Conservation (phyloP, 2,888 invertebrate genomes). For the Palloptera scutellata region DNA sequence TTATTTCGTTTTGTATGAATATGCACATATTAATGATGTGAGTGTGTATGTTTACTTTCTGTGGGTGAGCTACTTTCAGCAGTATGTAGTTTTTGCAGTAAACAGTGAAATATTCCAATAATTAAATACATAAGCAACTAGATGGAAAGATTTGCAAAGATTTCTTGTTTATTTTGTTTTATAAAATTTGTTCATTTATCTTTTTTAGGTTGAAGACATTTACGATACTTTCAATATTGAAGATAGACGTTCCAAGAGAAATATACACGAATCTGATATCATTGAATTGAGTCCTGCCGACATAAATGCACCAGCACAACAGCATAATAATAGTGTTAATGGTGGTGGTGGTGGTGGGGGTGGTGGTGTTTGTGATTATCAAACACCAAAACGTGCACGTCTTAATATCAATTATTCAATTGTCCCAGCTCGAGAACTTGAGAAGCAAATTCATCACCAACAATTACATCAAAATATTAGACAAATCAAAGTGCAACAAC, state of each 20-base stretch:
- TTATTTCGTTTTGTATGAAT: background rate
- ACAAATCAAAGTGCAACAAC: constrained; percentile 37
- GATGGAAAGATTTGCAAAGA: too few relatives aligned
- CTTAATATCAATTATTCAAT: constrained; percentile 64
- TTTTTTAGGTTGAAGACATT: constrained; percentile 70
- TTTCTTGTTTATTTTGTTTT: too few relatives aligned
- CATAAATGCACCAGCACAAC: constrained; percentile 66
- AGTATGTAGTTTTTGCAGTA: too few relatives aligned
- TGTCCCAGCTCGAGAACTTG: constrained; percentile 64
- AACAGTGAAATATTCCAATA: too few relatives aligned
- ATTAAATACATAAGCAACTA: too few relatives aligned
- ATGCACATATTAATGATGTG: too few relatives aligned
- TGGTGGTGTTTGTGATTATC: constrained; percentile 38
- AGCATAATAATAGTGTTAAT: background rate
- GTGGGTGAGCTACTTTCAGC: too few relatives aligned
- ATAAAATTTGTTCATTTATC: constrained; percentile 8
- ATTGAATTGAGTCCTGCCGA: constrained; percentile 67
- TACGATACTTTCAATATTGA: constrained; percentile 79
- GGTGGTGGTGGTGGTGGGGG: background rate
- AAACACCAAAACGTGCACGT: constrained; percentile 58
- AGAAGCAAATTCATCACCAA: constrained; percentile 46
- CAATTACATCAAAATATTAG: constrained; percentile 33
- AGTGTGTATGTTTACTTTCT: too few relatives aligned
- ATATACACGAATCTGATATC: constrained; percentile 65
- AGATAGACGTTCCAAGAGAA: constrained; percentile 60